Base-by-base conservation (phyloP, 2,113 vertebrate genomes). In the Sclerurus mexicanus region DNA sequence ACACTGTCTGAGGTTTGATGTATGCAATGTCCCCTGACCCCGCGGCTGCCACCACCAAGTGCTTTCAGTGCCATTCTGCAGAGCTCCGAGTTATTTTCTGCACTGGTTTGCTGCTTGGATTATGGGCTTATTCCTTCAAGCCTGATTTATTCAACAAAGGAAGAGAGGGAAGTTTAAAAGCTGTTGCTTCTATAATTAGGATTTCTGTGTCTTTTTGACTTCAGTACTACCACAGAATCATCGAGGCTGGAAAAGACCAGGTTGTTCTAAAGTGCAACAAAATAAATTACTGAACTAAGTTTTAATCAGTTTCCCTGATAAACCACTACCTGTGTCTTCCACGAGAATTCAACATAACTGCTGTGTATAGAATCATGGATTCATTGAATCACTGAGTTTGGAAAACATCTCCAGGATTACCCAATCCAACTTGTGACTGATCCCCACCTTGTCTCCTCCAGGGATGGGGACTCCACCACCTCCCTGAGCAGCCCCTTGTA, bases 351-450 rank as follows among this genome's bases (percentile, higher is more conserved):
- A 37, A 14, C 7, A 10, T 37, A 14, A 37, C 11, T 59, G n/a
- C n/a, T 59, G 58, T 23, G n/a, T 23, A 59, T 9, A 59, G 14
- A 59, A 60, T 37, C 59, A 37, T 8, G 14, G 15, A 60, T 24
- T 35, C 9, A 59, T 24, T 16, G 47, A 20, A 46, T 39, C 27
- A n/a, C 30, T 62, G 23, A 1, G 2, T 12, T 24, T 55, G 56
- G 47, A n/a, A 55, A 55, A 71, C 12, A 5, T 7, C 11, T 56
- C 37, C 42, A 22, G 27, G 58, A 12, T 22, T 40, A 71, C 10
- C 1, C 0, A 24, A 15, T 21, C 40, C 39, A 63, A 1, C 3
- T 30, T 47, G 49, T 24, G 25, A 0, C 8, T 0, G 0, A 87
- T 11, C 4, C 47, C 15, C 28, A 5, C 23, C 3, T 37, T 46